A percentile compares a stretch with the other conserved stretches of the same genome.
These are phyloP conservation scores for Clarias macrocephalus DNA, from an alignment of 2,113 vertebrate species.

Conservation along the genomic window DNA sequence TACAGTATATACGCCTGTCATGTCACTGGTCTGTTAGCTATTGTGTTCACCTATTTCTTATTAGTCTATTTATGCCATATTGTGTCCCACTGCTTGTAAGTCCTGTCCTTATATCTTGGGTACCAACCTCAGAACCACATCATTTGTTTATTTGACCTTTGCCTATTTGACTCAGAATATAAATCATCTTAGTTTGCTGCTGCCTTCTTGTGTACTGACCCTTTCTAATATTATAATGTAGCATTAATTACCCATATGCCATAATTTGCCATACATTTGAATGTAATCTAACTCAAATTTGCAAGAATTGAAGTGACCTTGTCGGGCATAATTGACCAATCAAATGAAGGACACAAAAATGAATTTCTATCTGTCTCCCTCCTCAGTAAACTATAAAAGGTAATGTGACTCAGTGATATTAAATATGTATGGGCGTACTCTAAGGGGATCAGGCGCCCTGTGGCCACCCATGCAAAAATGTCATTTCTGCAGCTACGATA, in stretches of 20 bases:
- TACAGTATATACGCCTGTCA: not conserved
- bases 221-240: not conserved
- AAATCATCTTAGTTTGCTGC: not conserved
- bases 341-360: not conserved
- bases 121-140: not conserved
- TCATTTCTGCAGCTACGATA: conserved; percentile 57
- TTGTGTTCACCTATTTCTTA: not conserved
- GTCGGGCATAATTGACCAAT: not conserved
- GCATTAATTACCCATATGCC: not conserved
- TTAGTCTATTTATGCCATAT: not conserved
- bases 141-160: not conserved
- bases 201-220: not conserved
- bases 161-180: not conserved
- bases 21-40: not conserved
- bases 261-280: not conserved
- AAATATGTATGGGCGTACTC: conserved; percentile 47
- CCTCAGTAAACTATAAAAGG: conserved; percentile 40
- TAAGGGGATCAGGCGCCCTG: conserved; percentile 40
- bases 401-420: conserved; percentile 39
- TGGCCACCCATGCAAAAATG: conserved; percentile 53
- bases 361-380: not conserved
- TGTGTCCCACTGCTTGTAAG: not conserved
- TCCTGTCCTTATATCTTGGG: not conserved
- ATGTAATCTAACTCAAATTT: not conserved
- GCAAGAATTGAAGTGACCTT: not conserved